phyloP scores from a whole-genome alignment of 1,140 invertebrate genomes.

The Steinernema khuongi region DNA sequence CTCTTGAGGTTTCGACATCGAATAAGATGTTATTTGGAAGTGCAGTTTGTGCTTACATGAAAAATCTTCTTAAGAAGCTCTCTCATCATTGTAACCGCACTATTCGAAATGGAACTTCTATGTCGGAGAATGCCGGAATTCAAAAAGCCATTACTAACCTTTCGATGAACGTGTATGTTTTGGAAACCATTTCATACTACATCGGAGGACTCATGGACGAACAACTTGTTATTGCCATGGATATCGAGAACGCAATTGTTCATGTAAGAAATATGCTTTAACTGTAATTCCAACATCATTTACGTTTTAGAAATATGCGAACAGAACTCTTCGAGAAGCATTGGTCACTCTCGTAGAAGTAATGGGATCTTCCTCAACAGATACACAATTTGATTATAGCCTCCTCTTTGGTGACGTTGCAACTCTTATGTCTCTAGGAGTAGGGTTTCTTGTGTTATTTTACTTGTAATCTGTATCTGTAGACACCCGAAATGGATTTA shows the following conservation, averaged over 20 bases:
- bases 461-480: neutral
- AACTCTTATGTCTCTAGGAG: conserved; percentile 42
- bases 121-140: conserved; percentile 42
- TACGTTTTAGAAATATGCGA: conserved; percentile 43
- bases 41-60: conserved; percentile 44
- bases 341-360: conserved; percentile 45
- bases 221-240: conserved; percentile 43
- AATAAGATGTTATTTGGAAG: conserved; percentile 38
- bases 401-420: conserved; percentile 39
- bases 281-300: conserved; percentile 23
- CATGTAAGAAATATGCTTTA: conserved; percentile 36
- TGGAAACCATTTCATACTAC: conserved; percentile 53
- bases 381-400: conserved; percentile 38
- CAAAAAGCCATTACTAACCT: conserved; percentile 45
- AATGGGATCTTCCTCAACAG: conserved; percentile 30
- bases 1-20: conserved; percentile 26
- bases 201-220: conserved; percentile 49
- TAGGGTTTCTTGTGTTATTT: conserved; percentile 25
- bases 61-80: conserved; percentile 39
- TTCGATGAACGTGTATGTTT: conserved; percentile 43
- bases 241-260: conserved; percentile 53
- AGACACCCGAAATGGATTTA: conserved; percentile 18
- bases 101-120: conserved; percentile 29
- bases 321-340: conserved; percentile 42
- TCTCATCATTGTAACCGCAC: conserved; percentile 20